phyloP scores from a whole-genome alignment of 2,113 vertebrate genomes.

The Rynchops niger region DNA sequence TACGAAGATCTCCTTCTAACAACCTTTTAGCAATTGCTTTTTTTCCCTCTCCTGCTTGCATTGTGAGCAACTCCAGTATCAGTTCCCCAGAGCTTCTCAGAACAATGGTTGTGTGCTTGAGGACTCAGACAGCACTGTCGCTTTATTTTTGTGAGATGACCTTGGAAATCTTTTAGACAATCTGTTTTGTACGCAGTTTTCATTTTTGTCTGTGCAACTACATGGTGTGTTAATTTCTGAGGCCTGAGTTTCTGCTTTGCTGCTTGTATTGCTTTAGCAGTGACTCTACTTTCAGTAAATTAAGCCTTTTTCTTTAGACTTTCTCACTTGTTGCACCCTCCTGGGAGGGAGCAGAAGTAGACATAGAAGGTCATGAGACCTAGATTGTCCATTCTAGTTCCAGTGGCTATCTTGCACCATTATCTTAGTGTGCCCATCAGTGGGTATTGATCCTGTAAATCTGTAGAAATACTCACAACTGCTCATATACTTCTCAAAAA shows the following conservation, averaged over 20 bases:
- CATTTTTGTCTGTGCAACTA: neutral
- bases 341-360: neutral
- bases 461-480: neutral
- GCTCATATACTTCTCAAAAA: neutral
- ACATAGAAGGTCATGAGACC: neutral
- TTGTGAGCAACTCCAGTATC: neutral
- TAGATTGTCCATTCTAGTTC: neutral
- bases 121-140: neutral
- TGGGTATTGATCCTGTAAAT: neutral
- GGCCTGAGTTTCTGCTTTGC: neutral
- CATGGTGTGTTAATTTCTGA: neutral
- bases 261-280: neutral
- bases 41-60: neutral
- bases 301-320: neutral
- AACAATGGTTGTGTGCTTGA: neutral
- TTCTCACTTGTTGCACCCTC: neutral
- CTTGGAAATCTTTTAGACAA: neutral
- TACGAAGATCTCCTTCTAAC: neutral
- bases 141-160: neutral
- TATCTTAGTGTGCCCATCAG: neutral
- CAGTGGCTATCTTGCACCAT: neutral
- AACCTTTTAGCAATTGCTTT: neutral
- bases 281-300: neutral
- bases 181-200: neutral
- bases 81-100: constrained; percentile 25